Base-by-base conservation (phyloP, 2,113 vertebrate genomes). In the Pomatorhinus ruficollis region DNA sequence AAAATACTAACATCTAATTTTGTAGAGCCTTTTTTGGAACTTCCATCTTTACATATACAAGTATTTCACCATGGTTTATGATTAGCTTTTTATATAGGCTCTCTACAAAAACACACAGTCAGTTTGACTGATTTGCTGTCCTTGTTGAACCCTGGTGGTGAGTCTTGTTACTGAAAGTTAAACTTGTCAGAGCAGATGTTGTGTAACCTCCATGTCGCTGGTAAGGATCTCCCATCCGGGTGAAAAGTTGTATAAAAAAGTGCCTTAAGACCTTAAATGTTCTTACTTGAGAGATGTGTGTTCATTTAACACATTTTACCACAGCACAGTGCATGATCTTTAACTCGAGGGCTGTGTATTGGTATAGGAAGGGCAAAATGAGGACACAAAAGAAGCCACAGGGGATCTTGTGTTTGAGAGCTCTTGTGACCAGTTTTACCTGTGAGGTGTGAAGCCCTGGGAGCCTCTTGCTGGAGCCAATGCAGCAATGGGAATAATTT, bases 1-100 rank as follows among this genome's bases (percentile, higher is more conserved):
- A 95, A 97, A 97, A 98, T 97, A 97, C 95, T 95, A 97, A 87
- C 88, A 87, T 97, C 92, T 95, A 85, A 96, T 76, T 49, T 65
- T 89, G 47, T 30, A 40, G 47, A 87, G 66, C 37, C 15, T 45
- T 71, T 65, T 84, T 59, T 60, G 47, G n/a, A 53, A 35, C 27
- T 74, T 77, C 15, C 2, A 1, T 60, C 68, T 88, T 88, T 70
- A 37, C 14, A 11, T 50, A 9, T 65, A 1, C 21, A 15, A 71
- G 42, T 83, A 31, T 91, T 94, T 90, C 22, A 39, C 11, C 3
- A 3, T 0, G 1, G 16, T 45, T 85, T 35, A 31, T 49, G 22
- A 42, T 70, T 57, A 68, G 30, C 16, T 40, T 31, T 54, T 45
- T 60, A 12, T 70, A 2, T 42, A 35, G 31, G 13, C 33, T 84